Base-by-base conservation (phyloP, 2,888 invertebrate genomes). In the Machimus rusticus region DNA sequence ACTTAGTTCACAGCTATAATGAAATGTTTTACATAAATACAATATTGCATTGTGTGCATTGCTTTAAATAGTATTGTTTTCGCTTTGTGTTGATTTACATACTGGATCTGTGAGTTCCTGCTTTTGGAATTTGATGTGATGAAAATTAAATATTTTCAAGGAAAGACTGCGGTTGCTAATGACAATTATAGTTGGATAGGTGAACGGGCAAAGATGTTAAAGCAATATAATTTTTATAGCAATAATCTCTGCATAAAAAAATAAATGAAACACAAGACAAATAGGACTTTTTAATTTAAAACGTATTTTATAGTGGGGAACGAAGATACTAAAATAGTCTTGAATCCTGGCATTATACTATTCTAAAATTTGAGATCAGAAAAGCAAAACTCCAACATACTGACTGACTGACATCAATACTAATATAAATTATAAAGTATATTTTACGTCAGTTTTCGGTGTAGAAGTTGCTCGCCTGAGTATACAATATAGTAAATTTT, bases 11-110 rank as follows among this genome's bases (percentile, higher is more conserved):
- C 85, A 85, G 85, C 74, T 85, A 85, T 84, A 85, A 74, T 85
- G 66, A 84, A 79, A 85, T 74, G 74, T 74, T 85, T 55, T 85
- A 46, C 31, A 74, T 85, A 74, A 85, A 74, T 84, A 43, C 51
- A 51, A 51, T 84, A 84, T 85, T 85, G 85, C 85, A 85, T 85
- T 85, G 85, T 66, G 85, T 85, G 85, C 85, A 85, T 85, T 85
- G 85, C 66, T 84, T 84, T 51, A 19, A 43, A 84, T 19, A 74
- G 28, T 34, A 66, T 23, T 74, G 16, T 85, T 85, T 84, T 76
- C 76, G 28, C 31, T 76, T 37, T 76, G 9, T 76, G 28, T 66
- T 9, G 28, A 66, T 9, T 66, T 66, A 66, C 23, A 66, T 28
- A 66, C 8, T 23, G 8, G 8, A 66, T 28, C 66, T 66, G 66